Percentiles rank a stretch among this genome's conserved stretches.
These are phyloP conservation scores for Heliconius ismenius DNA, from an alignment of 2,888 invertebrate genomes.

Conservation along the genomic window DNA sequence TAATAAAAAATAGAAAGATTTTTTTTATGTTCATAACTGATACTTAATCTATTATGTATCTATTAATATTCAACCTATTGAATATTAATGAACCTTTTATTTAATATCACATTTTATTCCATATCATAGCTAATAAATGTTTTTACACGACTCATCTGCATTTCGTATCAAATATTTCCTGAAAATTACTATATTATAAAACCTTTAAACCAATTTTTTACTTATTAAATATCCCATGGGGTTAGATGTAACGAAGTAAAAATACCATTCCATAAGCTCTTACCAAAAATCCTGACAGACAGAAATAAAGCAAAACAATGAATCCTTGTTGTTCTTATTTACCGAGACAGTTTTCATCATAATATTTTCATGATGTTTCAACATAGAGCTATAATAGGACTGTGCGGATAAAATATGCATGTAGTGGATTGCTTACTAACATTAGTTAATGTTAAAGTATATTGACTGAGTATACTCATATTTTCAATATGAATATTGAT, in stretches of 20 bases:
- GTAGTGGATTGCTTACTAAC: neutral
- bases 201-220: neutral
- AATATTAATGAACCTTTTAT: neutral
- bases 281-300: neutral
- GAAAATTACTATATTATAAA: neutral
- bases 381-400: neutral
- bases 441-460: neutral
- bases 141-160: neutral
- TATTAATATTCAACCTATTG: neutral
- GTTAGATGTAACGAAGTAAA: slow-evolving; percentile 4
- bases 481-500: neutral
- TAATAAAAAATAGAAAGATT: slow-evolving; percentile 9
- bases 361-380: neutral
- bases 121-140: neutral
- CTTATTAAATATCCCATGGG: neutral
- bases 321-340: slow-evolving; percentile 17
- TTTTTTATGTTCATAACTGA: slow-evolving; percentile 6
- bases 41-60: neutral
- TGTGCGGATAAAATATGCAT: neutral
- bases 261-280: neutral
- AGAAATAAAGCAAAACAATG: slow-evolving; percentile 7
- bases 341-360: neutral
- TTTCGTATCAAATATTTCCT: neutral
- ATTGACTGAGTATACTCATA: neutral
- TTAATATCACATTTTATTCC: neutral